Conservation (phyloP, 2,113 vertebrate genomes). For the Centrocercus urophasianus region DNA sequence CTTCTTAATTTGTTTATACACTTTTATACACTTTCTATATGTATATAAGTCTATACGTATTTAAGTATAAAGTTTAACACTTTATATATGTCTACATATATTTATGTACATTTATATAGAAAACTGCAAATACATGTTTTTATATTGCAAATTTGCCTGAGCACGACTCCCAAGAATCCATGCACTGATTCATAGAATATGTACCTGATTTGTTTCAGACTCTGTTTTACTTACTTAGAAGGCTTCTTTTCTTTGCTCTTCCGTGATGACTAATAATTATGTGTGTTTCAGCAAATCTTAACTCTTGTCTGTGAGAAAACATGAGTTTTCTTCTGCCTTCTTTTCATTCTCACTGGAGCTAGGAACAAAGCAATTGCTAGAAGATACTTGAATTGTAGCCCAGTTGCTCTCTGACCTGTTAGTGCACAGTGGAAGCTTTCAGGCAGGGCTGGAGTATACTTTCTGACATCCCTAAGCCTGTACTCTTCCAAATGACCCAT, state of each 20-base stretch:
- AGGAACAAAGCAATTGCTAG: background rate
- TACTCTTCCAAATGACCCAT: background rate
- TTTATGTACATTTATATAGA: background rate
- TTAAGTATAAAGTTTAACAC: background rate
- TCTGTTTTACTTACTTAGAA: background rate
- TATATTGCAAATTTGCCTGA: background rate
- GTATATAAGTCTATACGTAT: background rate
- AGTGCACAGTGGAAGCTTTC: background rate
- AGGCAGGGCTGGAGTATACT: background rate
- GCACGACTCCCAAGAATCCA: background rate
- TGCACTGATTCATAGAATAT: background rate
- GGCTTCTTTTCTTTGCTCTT: background rate
- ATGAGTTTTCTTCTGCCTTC: background rate
- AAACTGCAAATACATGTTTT: accelerated
- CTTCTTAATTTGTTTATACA: background rate
- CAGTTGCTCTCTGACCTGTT: background rate
- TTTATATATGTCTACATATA: background rate
- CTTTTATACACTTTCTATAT: background rate
- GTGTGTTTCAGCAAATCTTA: background rate
- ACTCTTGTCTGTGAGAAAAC: background rate
- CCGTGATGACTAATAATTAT: background rate
- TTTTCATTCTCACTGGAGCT: background rate
- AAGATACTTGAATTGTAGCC: background rate
- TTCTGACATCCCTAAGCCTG: background rate
- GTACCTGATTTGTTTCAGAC: background rate